Conservation (phyloP, 2,888 invertebrate species). For the Drosophila putrida region DNA sequence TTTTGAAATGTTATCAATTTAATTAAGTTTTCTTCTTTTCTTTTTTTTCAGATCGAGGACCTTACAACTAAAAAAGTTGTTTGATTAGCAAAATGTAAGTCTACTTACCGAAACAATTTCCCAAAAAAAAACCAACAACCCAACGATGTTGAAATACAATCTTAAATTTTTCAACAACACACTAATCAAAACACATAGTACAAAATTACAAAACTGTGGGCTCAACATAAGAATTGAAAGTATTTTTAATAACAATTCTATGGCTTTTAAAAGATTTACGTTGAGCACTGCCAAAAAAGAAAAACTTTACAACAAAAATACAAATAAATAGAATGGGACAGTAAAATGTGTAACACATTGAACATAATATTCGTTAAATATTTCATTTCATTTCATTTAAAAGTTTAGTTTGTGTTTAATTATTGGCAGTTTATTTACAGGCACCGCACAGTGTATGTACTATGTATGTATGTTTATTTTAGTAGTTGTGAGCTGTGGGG, state of each 20-base stretch:
- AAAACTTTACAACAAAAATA: conserved; percentile 8
- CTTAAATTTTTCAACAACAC: conserved; percentile 34
- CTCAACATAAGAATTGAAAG: conserved; percentile 66
- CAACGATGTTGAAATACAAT: conserved; percentile 41
- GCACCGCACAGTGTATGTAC: conserved; percentile 82
- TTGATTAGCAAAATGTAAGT: conserved; percentile 30
- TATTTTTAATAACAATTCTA: conserved; percentile 26
- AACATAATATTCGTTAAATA: conserved; percentile 82
- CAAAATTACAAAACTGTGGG: conserved; percentile 77
- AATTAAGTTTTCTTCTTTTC: background rate
- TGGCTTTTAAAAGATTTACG: conserved; percentile 8
- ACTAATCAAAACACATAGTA: conserved; percentile 67
- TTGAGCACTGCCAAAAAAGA: conserved; percentile 39
- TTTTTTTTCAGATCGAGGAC: conserved; percentile 4
- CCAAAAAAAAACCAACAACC: conserved; percentile 58
- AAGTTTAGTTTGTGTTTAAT: conserved; percentile 41
- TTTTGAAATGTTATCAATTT: background rate
- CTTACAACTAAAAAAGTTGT: background rate
- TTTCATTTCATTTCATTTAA: conserved; percentile 82
- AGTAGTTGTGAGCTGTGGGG: conserved; percentile 62
- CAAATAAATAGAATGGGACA: background rate
- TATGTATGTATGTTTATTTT: conserved; percentile 70
- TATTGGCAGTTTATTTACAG: conserved; percentile 83
- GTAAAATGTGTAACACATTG: conserved; percentile 48
- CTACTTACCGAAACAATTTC: conserved; percentile 62